Conservation (phyloP, 2,113 vertebrate species). For the Jacana jacana region DNA sequence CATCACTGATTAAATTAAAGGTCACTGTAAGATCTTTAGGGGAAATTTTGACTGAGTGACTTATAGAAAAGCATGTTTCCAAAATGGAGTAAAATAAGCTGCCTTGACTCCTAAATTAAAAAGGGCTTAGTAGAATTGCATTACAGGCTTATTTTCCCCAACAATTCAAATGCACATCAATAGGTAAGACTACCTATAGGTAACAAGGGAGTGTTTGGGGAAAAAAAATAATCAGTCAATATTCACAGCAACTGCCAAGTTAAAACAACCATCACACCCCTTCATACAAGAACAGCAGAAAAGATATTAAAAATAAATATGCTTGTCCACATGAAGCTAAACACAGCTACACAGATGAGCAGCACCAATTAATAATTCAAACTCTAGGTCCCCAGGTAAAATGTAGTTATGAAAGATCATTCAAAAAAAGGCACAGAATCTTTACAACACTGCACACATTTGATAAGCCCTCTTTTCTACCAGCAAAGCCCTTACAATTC, state of each 20-base stretch:
- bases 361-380: not conserved
- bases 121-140: not conserved
- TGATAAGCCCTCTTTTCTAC: not conserved
- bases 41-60: not conserved
- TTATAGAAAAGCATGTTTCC: not conserved
- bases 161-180: not conserved
- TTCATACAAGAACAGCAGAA: not conserved
- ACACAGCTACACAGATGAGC: not conserved
- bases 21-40: not conserved
- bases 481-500: not conserved
- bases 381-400: not conserved
- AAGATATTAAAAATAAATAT: not conserved
- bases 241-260: not conserved
- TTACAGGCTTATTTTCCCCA: not conserved
- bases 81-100: not conserved
- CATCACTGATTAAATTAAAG: conserved; percentile 17
- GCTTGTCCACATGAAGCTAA: not conserved
- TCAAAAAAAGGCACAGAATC: not conserved
- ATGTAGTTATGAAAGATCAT: not conserved
- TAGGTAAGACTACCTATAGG: not conserved
- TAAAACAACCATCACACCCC: not conserved
- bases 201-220: not conserved
- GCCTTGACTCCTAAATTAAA: not conserved
- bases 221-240: not conserved
- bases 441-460: not conserved